A percentile compares a stretch with the other conserved stretches of the same genome.
Evolutionary conservation across 2,888 invertebrate genomes (phyloP).

Genomic region (Troides helena): DNA sequence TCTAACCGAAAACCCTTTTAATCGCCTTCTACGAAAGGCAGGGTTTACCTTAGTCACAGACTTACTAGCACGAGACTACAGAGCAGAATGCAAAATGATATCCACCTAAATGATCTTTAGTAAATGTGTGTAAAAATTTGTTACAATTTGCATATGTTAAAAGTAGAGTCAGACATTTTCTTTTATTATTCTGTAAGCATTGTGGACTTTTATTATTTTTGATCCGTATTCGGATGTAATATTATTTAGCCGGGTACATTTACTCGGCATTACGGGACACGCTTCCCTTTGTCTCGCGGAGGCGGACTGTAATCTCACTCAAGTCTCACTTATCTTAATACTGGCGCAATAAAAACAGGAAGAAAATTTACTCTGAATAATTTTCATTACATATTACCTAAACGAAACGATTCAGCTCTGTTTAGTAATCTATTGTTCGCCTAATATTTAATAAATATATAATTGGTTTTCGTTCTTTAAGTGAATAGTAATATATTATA

Average conservation of each 20-base stretch:
- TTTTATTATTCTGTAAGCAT: conserved; percentile 5
- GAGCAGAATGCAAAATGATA: too few relatives aligned
- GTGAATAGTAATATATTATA: neutral
- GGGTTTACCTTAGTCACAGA: too few relatives aligned
- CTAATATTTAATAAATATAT: too few relatives aligned
- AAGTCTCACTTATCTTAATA: conserved; percentile 29
- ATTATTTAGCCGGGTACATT: conserved; percentile 26
- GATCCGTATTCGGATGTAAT: conserved; percentile 16
- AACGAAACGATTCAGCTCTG: neutral
- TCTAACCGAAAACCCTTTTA: too few relatives aligned
- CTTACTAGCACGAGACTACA: too few relatives aligned
- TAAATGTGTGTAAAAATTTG: too few relatives aligned
- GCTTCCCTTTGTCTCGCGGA: conserved; percentile 24
- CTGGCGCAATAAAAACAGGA: conserved; percentile 22
- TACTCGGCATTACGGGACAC: conserved; percentile 11
- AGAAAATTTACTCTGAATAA: conserved; percentile 20
- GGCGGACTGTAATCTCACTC: conserved; percentile 29
- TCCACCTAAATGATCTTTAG: too few relatives aligned
- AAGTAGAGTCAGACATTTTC: neutral
- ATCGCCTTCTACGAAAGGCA: too few relatives aligned
- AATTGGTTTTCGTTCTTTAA: neutral
- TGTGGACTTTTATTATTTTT: conserved; percentile 12
- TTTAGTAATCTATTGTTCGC: neutral
- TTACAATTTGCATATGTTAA: neutral
- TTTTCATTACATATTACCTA: conserved; percentile 20